Percentiles rank a stretch among this genome's conserved stretches.
Conservation (phyloP, 2,113 vertebrate species). For the Malurus elegans region DNA sequence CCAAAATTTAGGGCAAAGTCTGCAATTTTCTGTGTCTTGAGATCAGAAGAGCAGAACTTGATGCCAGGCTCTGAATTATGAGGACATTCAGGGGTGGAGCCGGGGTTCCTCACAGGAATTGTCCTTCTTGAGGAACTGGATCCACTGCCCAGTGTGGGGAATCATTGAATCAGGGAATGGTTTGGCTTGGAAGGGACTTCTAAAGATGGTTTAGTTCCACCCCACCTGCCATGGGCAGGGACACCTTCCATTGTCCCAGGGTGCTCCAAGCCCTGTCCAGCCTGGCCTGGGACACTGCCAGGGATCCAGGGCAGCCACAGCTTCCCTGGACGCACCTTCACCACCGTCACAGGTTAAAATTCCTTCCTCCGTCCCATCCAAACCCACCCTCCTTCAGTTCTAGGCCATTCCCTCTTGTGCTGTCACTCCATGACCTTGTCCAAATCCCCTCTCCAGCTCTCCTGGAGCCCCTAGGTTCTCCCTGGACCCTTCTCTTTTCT, state of each 20-base stretch:
- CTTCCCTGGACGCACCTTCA: neutral
- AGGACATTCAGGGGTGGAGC: neutral
- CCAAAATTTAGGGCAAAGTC: neutral
- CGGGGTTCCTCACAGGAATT: neutral
- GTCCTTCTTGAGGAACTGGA: neutral
- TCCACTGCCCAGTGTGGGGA: neutral
- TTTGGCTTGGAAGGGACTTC: neutral
- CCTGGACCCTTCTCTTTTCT: neutral
- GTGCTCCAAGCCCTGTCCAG: neutral
- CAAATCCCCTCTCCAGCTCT: neutral
- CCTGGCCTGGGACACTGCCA: neutral
- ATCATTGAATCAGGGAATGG: neutral
- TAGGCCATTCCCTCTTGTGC: neutral
- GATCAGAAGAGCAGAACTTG: neutral
- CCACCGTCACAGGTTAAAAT: rapidly evolving
- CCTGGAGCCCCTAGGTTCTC: neutral
- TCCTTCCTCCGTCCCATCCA: neutral
- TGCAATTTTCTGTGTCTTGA: neutral
- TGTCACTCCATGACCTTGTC: neutral
- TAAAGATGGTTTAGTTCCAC: neutral
- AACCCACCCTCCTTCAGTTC: neutral
- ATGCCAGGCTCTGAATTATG: neutral
- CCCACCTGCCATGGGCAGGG: neutral
- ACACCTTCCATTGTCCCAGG: neutral
- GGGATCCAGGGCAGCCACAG: neutral